phyloP scores from a whole-genome alignment of 2,888 invertebrate genomes.

The Cephus sareptanus region DNA sequence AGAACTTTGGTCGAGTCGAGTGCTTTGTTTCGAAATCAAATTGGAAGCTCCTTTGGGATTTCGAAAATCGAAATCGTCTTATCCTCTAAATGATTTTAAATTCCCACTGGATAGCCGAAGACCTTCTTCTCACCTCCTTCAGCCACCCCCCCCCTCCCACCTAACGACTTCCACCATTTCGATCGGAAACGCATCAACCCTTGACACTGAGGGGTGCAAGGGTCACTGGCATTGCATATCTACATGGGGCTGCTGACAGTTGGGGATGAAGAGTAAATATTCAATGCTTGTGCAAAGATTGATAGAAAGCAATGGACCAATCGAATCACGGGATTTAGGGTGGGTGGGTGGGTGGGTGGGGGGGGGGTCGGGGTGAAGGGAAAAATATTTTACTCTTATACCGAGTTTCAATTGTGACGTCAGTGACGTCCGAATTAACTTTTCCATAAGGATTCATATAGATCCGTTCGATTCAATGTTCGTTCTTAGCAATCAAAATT shows the following conservation, averaged over 20 bases:
- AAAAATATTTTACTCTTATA: background rate
- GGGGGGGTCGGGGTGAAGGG: background rate
- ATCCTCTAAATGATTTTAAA: constrained; percentile 9
- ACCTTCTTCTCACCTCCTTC: background rate
- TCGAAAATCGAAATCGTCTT: background rate
- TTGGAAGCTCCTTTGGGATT: background rate
- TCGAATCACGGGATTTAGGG: background rate
- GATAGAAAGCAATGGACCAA: background rate
- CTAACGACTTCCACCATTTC: constrained; percentile 30
- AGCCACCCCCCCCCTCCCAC: background rate
- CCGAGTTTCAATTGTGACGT: background rate
- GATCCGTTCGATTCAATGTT: background rate
- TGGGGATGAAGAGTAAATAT: background rate
- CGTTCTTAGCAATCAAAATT: background rate
- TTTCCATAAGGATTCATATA: background rate
- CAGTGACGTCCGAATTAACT: background rate
- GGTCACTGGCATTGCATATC: background rate
- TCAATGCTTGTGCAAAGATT: background rate
- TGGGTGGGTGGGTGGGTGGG: too few relatives aligned
- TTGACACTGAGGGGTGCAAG: constrained; percentile 31
- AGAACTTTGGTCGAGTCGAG: background rate
- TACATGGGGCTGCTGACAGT: background rate
- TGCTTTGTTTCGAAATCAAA: constrained; percentile 20
- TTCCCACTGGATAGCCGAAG: background rate
- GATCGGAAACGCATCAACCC: constrained; percentile 50